A percentile compares a stretch with the other conserved stretches of the same genome.
These are phyloP conservation scores for Furcifer pardalis DNA, from an alignment of 2,797 vertebrate species.

Conservation along the genomic window DNA sequence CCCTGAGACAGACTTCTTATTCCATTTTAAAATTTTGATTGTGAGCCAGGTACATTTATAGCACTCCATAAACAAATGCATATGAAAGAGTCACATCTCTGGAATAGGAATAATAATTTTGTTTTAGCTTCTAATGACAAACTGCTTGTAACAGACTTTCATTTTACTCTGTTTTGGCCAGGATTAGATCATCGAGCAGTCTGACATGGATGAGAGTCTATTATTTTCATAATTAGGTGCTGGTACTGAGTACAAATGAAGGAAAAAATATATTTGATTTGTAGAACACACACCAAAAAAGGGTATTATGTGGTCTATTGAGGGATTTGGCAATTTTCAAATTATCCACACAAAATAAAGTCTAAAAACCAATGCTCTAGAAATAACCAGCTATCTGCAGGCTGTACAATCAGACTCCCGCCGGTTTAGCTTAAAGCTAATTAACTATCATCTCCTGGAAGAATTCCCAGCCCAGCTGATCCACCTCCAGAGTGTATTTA, in stretches of 20 bases:
- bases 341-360: conserved; percentile 1
- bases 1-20: too few species aligned
- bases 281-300: not conserved
- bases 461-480: conserved; percentile 59
- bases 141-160: too few species aligned
- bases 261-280: not conserved
- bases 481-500: conserved; percentile 37
- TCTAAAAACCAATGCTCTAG: conserved; percentile 40
- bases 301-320: not conserved
- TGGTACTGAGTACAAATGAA: not conserved
- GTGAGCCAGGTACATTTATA: too few species aligned
- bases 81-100: too few species aligned
- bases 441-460: conserved; percentile 68
- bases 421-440: conserved; percentile 67
- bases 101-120: too few species aligned
- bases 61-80: too few species aligned
- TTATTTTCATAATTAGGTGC: not conserved
- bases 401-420: conserved; percentile 56
- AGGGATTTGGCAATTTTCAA: conserved; percentile 1
- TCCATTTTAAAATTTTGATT: too few species aligned
- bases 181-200: not conserved
- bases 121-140: too few species aligned
- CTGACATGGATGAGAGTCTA: not conserved
- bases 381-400: conserved; percentile 60
- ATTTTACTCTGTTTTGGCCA: not conserved